Percentiles rank a stretch among this genome's conserved stretches.
These are phyloP conservation scores for Lanistes nyassanus DNA, from an alignment of 1,140 invertebrate genomes.

Conservation along the genomic window DNA sequence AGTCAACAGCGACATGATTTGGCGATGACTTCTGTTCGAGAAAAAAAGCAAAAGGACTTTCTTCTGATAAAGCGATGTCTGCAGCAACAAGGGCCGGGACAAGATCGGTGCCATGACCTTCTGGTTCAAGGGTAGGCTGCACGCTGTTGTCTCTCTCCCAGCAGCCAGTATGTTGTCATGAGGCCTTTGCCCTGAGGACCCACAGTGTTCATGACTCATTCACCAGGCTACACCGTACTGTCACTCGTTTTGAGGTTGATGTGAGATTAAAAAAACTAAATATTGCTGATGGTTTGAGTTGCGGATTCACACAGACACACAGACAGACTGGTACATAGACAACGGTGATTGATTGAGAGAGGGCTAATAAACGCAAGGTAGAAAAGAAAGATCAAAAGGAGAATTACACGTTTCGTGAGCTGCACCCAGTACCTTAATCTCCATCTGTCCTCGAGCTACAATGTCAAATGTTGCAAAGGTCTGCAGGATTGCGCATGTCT, in stretches of 20 bases:
- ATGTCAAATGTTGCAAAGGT: constrained; percentile 19
- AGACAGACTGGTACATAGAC: not conserved
- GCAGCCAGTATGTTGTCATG: constrained; percentile 45
- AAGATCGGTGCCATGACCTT: not conserved
- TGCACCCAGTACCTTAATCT: constrained; percentile 35
- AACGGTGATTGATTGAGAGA: not conserved
- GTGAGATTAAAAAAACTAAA: not conserved
- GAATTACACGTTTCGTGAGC: too few species aligned
- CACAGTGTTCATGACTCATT: not conserved
- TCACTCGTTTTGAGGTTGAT: not conserved
- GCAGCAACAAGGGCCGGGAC: not conserved
- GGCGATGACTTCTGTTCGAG: too few species aligned
- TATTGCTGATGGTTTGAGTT: not conserved
- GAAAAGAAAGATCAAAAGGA: not conserved
- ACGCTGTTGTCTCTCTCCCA: constrained; percentile 21
- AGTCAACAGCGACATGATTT: too few species aligned
- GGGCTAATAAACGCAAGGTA: not conserved
- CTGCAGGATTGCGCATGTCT: constrained; percentile 10
- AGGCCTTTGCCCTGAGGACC: constrained; percentile 40
- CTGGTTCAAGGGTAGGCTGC: not conserved
- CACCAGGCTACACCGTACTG: not conserved
- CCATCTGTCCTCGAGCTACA: constrained; percentile 13
- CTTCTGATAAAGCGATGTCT: not conserved
- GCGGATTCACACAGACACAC: too few species aligned
- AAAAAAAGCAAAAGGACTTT: constrained; percentile 78